Percentiles rank a stretch among this genome's conserved stretches.
Evolutionary conservation across 2,113 vertebrate species (phyloP).

Genomic region (Manacus vitellinus): DNA sequence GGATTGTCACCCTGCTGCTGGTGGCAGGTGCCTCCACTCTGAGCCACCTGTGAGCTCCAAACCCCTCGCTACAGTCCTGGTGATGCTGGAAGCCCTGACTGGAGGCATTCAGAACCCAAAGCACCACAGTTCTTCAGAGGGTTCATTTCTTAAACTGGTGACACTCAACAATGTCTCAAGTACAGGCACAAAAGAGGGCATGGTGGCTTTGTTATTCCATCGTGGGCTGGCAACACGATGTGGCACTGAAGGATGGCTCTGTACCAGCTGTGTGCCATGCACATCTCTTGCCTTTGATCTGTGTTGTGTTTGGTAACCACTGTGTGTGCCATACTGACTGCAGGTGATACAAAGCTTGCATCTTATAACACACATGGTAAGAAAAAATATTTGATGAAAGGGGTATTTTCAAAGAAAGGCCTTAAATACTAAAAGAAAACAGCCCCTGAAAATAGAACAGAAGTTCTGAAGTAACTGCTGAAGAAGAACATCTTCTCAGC

Average conservation of each 20-base stretch:
- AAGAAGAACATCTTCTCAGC: background rate
- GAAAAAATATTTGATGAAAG: background rate
- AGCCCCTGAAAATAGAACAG: background rate
- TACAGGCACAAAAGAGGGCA: too few relatives aligned
- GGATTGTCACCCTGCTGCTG: background rate
- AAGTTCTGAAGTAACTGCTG: background rate
- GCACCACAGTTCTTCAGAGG: background rate
- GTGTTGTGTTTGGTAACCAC: background rate
- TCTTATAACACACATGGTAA: fast-evolving
- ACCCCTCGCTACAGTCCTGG: fast-evolving
- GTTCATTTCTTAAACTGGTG: fast-evolving
- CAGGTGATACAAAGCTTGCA: background rate
- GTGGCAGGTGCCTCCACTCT: background rate
- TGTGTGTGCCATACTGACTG: background rate
- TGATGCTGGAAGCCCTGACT: background rate
- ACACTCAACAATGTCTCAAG: fast-evolving
- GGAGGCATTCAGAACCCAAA: background rate
- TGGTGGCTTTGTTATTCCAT: background rate
- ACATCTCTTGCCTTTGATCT: fast-evolving
- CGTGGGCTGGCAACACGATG: fast-evolving
- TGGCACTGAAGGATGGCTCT: background rate
- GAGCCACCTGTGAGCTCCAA: fast-evolving
- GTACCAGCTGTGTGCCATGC: fast-evolving
- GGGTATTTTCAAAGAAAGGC: background rate
- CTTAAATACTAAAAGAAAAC: background rate